A percentile compares a stretch with the other conserved stretches of the same genome.
Evolutionary conservation across 2,888 invertebrate genomes (phyloP).

Genomic region (Latrodectus elegans): DNA sequence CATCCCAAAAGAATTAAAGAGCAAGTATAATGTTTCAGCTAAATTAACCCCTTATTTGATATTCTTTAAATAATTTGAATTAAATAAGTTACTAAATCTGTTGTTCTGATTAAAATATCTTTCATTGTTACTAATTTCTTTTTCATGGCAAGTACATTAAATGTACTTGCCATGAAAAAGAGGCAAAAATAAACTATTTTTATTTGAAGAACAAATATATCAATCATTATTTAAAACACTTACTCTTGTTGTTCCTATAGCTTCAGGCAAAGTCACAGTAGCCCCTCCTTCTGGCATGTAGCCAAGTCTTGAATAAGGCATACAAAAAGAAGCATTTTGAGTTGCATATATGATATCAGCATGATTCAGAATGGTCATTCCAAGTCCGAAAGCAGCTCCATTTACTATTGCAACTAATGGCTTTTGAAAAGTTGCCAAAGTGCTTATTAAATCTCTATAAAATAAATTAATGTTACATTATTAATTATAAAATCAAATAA

Average conservation of each 20-base stretch:
- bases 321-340: slow-evolving; percentile 87
- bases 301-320: slow-evolving; percentile 81
- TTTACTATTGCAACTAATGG: slow-evolving; percentile 87
- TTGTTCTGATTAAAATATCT: too few species aligned
- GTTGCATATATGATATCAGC: slow-evolving; percentile 91
- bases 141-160: too few species aligned
- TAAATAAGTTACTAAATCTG: too few species aligned
- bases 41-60: too few species aligned
- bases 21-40: too few species aligned
- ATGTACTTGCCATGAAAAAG: too few species aligned
- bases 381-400: slow-evolving; percentile 86
- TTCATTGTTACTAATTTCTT: too few species aligned
- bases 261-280: slow-evolving; percentile 80
- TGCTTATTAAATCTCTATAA: slow-evolving; percentile 83
- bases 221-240: slow-evolving; percentile 55
- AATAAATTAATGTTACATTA: background rate
- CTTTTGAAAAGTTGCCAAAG: slow-evolving; percentile 86
- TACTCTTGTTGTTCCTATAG: slow-evolving; percentile 78
- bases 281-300: slow-evolving; percentile 85
- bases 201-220: too few species aligned
- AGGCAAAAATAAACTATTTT: too few species aligned
- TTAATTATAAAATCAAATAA: too few species aligned
- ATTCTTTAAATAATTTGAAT: too few species aligned
- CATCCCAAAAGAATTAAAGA: too few species aligned
- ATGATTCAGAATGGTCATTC: slow-evolving; percentile 88